A percentile compares a stretch with the other conserved stretches of the same genome.
Evolutionary conservation across 2,113 vertebrate species (phyloP).

Genomic region (Glareola pratincola): DNA sequence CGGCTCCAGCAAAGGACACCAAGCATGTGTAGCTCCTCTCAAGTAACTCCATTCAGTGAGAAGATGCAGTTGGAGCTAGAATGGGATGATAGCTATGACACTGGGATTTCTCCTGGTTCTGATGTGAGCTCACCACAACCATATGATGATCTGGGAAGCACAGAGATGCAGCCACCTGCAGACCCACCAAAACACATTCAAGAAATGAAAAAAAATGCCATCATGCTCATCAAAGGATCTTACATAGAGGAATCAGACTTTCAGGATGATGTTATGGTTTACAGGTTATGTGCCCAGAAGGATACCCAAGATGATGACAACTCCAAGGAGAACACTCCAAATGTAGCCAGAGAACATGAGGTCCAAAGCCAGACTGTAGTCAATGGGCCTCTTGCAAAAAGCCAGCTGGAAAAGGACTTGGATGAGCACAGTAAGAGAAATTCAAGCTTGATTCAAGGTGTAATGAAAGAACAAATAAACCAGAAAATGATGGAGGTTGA

Average conservation of each 20-base stretch:
- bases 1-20: conserved; percentile 18
- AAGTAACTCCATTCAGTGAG: conserved; percentile 36
- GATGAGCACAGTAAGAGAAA: conserved; percentile 42
- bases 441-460: background rate
- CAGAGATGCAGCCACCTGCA: conserved; percentile 10
- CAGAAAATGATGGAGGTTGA: background rate
- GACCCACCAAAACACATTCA: conserved; percentile 90
- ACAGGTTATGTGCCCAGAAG: conserved; percentile 89
- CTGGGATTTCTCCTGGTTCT: conserved; percentile 76
- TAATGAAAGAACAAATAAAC: conserved; percentile 6
- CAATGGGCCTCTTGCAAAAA: conserved; percentile 66
- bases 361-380: background rate
- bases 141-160: background rate
- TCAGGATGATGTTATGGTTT: conserved; percentile 94
- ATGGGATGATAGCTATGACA: conserved; percentile 97
- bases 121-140: conserved; percentile 51
- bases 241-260: conserved; percentile 96
- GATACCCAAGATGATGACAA: conserved; percentile 70
- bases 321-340: background rate
- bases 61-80: conserved; percentile 85
- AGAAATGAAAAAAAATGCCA: conserved; percentile 90
- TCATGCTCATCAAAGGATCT: conserved; percentile 87
- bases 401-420: background rate
- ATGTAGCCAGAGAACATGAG: background rate
- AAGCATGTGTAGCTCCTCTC: background rate